phyloP scores from a whole-genome alignment of 1,140 invertebrate genomes.

The Temnothorax nylanderi region DNA sequence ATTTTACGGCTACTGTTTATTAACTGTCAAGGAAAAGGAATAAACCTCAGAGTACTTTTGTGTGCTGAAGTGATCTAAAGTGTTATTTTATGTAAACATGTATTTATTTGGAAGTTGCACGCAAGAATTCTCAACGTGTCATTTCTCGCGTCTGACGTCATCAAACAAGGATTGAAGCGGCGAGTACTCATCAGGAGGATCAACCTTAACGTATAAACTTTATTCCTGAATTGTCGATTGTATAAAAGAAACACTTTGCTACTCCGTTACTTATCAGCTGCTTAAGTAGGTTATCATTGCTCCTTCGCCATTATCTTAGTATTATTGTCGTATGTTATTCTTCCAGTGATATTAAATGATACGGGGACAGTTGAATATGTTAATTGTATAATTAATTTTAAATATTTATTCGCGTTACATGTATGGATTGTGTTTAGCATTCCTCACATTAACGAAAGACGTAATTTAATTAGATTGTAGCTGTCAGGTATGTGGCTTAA shows the following conservation, averaged over 20 bases:
- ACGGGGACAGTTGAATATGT: not conserved
- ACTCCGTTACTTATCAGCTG: not conserved
- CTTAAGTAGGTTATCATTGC: conserved; percentile 4
- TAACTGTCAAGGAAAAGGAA: no score
- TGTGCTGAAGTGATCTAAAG: no score
- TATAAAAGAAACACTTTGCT: not conserved
- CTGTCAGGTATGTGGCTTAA: not conserved
- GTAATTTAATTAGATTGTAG: not conserved
- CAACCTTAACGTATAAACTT: not conserved
- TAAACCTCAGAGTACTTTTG: no score
- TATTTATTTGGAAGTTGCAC: no score
- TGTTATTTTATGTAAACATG: no score
- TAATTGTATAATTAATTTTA: not conserved
- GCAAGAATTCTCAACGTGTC: no score
- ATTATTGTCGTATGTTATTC: not conserved
- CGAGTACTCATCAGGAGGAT: no score
- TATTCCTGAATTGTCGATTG: not conserved
- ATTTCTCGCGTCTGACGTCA: no score
- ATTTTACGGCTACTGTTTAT: no score
- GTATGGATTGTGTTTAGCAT: not conserved
- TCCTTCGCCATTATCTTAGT: not conserved
- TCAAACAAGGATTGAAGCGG: no score
- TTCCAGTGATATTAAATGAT: not conserved
- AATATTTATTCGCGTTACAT: not conserved
- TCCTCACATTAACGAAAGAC: not conserved